Evolutionary conservation across 2,888 invertebrate species (phyloP).

Genomic region (Drosophila robusta): DNA sequence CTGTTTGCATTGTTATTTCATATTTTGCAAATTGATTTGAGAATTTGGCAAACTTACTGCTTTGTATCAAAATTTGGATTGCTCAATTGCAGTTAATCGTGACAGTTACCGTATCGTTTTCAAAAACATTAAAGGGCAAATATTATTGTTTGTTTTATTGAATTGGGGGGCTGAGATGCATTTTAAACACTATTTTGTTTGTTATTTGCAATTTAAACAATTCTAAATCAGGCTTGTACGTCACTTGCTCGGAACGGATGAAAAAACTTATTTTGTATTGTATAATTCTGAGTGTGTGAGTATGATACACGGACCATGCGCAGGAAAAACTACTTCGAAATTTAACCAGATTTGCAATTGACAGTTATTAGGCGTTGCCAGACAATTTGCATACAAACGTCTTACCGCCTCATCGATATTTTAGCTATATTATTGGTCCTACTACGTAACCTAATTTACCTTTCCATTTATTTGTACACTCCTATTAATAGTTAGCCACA

Average conservation of each 20-base stretch:
- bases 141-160: background rate
- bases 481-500: too few species aligned
- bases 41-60: constrained; percentile 13
- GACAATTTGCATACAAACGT: background rate
- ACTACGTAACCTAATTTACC: too few species aligned
- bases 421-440: too few species aligned
- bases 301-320: constrained; percentile 33
- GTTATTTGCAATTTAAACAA: constrained; percentile 5
- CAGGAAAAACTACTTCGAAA: constrained; percentile 12
- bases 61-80: constrained; percentile 1
- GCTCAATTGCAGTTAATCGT: constrained; percentile 1
- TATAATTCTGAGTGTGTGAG: constrained; percentile 61
- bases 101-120: constrained; percentile 10
- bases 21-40: background rate
- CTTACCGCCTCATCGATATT: background rate
- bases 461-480: too few species aligned
- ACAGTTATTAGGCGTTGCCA: constrained; percentile 30
- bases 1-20: background rate
- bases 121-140: background rate
- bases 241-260: constrained; percentile 20
- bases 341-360: constrained; percentile 6
- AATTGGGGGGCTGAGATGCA: background rate
- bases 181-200: background rate
- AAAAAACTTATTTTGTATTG: constrained; percentile 69
- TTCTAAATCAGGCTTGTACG: constrained; percentile 4